Percentiles rank a stretch among this genome's conserved stretches.
Conservation (phyloP, 2,888 invertebrate genomes). For the Spisula subtruncata region DNA sequence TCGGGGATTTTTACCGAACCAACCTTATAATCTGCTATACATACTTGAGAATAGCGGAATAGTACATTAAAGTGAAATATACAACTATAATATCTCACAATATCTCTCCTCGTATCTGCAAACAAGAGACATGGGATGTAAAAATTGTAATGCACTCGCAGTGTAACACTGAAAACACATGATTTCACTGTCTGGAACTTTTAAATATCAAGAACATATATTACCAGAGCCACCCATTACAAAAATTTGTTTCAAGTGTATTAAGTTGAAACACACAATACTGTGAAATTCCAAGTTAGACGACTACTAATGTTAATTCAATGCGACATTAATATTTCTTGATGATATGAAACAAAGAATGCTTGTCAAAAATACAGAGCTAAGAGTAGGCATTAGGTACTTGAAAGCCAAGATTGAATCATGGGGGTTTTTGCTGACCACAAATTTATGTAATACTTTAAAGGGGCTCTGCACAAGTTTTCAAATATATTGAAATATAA, state of each 20-base stretch:
- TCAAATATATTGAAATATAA: too few species aligned
- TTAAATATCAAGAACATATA: neutral
- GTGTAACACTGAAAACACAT: neutral
- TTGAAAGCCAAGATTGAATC: too few species aligned
- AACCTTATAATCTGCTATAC: neutral
- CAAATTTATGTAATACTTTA: too few species aligned
- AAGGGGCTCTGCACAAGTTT: too few species aligned
- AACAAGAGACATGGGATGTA: slow-evolving; percentile 1
- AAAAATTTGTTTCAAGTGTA: neutral
- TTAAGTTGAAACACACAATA: neutral
- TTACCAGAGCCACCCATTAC: slow-evolving; percentile 7
- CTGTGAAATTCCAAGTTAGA: too few species aligned
- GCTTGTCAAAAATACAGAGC: too few species aligned
- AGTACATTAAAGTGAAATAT: slow-evolving; percentile 12
- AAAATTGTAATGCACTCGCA: slow-evolving; percentile 17
- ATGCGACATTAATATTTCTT: too few species aligned
- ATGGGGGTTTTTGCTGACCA: too few species aligned
- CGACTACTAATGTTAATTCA: too few species aligned
- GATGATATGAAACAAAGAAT: too few species aligned
- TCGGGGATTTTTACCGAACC: neutral
- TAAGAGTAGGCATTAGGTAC: too few species aligned
- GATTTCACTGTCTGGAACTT: neutral
- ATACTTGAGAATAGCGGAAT: neutral
- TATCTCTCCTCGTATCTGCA: neutral
- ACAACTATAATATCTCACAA: neutral